Evolutionary conservation across 2,888 invertebrate species (phyloP).

Genomic region (Amiota minor): DNA sequence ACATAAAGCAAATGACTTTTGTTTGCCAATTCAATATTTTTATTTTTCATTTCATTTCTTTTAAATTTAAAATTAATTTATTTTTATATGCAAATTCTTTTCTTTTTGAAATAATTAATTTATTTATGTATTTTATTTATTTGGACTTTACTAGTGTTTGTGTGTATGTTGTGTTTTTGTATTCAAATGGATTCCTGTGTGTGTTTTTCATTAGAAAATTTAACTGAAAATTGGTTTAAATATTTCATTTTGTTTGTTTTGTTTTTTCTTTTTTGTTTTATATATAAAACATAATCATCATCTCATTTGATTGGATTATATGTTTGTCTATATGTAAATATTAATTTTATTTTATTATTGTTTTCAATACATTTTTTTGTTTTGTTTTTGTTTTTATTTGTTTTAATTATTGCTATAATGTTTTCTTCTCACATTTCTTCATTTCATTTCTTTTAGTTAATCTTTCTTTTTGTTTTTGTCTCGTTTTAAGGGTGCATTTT

Average conservation of each 20-base stretch:
- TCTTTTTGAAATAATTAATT: slow-evolving; percentile 5
- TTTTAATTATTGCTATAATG: slow-evolving; percentile 41
- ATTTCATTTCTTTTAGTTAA: slow-evolving; percentile 39
- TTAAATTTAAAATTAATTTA: slow-evolving; percentile 9
- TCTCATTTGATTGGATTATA: too few species aligned
- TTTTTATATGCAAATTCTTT: neutral
- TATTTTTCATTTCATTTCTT: neutral
- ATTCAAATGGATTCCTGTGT: too few species aligned
- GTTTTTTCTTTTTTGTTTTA: slow-evolving; percentile 40
- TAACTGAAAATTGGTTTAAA: slow-evolving; percentile 45
- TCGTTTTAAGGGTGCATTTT: too few species aligned
- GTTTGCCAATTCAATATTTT: slow-evolving; percentile 2
- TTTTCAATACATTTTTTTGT: slow-evolving; percentile 17
- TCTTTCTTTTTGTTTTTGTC: slow-evolving; percentile 28
- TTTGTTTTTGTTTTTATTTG: slow-evolving; percentile 16
- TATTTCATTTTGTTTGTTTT: slow-evolving; percentile 34
- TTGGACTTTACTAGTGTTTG: neutral
- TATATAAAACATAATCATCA: slow-evolving; percentile 39
- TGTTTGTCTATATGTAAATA: too few species aligned
- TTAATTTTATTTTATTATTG: too few species aligned
- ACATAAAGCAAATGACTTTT: neutral
- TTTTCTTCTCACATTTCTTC: slow-evolving; percentile 34
- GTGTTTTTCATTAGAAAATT: slow-evolving; percentile 41
- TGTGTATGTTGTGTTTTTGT: slow-evolving; percentile 23
- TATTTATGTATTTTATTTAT: slow-evolving; percentile 8